These are phyloP conservation scores for Romanogobio albipinnatus DNA, from an alignment of 2,113 vertebrate species.

Conservation along the genomic window DNA sequence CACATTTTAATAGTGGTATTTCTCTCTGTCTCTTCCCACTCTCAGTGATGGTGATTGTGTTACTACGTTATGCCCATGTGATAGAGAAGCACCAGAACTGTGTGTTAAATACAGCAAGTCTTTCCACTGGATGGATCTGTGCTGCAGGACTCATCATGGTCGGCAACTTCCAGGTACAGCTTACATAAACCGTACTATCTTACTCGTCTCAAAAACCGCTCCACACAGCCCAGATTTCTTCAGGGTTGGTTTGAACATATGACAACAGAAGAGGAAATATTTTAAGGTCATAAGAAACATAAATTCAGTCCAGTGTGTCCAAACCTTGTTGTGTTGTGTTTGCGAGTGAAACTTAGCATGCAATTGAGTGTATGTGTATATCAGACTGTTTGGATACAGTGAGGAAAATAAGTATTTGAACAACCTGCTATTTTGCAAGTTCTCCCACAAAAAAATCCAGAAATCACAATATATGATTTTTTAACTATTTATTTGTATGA, in stretches of 20 bases:
- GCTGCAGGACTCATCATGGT: conserved; percentile 87
- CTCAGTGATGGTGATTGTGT: conserved; percentile 83
- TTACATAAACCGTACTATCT: background rate
- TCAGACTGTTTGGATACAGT: background rate
- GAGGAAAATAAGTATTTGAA: too few relatives aligned
- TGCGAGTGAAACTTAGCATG: background rate
- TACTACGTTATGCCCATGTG: conserved; percentile 84
- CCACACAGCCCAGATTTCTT: background rate
- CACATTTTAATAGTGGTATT: background rate
- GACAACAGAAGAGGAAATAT: background rate
- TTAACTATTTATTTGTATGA: too few relatives aligned
- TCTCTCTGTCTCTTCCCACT: background rate
- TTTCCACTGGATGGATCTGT: conserved; percentile 83
- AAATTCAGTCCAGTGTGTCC: background rate
- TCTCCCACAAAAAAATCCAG: too few relatives aligned
- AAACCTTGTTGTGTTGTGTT: background rate
- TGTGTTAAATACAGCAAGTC: conserved; percentile 83
- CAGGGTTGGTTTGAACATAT: background rate
- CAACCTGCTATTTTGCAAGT: too few relatives aligned
- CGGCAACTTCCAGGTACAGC: conserved; percentile 86
- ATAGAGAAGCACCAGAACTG: conserved; percentile 83
- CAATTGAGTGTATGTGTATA: background rate
- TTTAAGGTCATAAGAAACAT: background rate
- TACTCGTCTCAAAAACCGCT: background rate
- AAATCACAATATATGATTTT: too few relatives aligned